Percentiles rank a stretch among this genome's conserved stretches.
phyloP scores from a whole-genome alignment of 2,888 invertebrate species.

The Harmothoe impar region DNA sequence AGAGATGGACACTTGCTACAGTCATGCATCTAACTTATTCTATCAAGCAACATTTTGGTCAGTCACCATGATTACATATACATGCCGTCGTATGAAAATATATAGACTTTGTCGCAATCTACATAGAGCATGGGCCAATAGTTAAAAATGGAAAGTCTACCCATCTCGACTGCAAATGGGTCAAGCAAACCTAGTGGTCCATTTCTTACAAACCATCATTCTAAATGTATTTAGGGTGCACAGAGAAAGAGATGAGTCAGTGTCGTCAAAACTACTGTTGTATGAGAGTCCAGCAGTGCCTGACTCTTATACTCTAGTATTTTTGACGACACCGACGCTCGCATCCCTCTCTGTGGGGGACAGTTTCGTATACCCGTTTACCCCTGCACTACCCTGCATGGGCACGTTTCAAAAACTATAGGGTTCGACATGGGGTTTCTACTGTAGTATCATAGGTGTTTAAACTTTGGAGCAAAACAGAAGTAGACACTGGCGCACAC shows the following conservation, averaged over 20 bases:
- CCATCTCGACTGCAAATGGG: background rate
- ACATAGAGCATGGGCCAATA: slow-evolving; percentile 4
- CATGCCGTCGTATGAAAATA: slow-evolving; percentile 35
- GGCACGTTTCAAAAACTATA: background rate
- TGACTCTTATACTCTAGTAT: too few relatives aligned
- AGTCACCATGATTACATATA: slow-evolving; percentile 2
- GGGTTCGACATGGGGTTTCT: background rate
- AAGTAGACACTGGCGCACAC: background rate
- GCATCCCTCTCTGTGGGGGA: too few relatives aligned
- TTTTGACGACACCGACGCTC: too few relatives aligned
- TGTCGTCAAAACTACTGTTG: too few relatives aligned
- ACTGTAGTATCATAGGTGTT: background rate
- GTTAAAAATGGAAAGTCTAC: background rate
- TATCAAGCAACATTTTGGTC: slow-evolving; percentile 12
- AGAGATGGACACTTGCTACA: slow-evolving; percentile 41
- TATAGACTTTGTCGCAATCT: slow-evolving; percentile 40
- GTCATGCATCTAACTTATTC: slow-evolving; percentile 33
- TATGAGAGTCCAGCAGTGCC: too few relatives aligned
- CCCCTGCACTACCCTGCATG: background rate
- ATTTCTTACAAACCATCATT: background rate
- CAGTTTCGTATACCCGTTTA: background rate
- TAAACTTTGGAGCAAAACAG: background rate
- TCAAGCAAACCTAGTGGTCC: slow-evolving; percentile 32
- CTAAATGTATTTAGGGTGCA: background rate
- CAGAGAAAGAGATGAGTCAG: too few relatives aligned